Percentiles rank a stretch among this genome's conserved stretches.
These are phyloP conservation scores for Ochropleura plecta DNA, from an alignment of 2,888 invertebrate species.

Conservation along the genomic window DNA sequence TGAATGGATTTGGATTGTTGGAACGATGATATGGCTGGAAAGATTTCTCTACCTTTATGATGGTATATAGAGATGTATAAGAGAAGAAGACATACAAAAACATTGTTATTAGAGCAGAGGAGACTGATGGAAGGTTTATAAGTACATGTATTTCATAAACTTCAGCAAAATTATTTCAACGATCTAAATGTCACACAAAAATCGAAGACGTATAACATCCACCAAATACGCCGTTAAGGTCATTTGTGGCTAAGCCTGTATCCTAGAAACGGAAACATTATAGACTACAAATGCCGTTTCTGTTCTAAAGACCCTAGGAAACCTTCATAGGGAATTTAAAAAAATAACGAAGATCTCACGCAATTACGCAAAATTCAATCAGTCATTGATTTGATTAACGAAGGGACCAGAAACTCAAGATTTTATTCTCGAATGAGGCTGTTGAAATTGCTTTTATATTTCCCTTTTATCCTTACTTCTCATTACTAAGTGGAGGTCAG, in stretches of 20 bases:
- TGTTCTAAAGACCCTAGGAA: neutral
- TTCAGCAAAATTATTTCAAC: rapidly evolving
- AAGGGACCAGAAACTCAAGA: constrained; percentile 12
- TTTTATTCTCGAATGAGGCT: constrained; percentile 21
- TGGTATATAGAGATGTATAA: neutral
- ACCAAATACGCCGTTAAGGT: neutral
- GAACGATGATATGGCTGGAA: neutral
- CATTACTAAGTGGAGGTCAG: constrained; percentile 13
- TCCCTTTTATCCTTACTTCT: constrained; percentile 13
- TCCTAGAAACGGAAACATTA: neutral
- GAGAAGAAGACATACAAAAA: neutral
- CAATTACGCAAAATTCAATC: constrained; percentile 28
- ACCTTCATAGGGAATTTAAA: neutral
- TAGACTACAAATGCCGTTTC: neutral
- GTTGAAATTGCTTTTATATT: constrained; percentile 11
- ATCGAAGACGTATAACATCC: neutral
- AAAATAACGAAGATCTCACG: neutral
- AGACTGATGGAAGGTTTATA: neutral
- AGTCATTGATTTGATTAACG: constrained; percentile 42
- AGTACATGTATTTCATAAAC: neutral
- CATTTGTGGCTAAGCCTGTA: neutral
- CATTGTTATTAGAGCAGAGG: neutral
- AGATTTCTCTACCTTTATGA: neutral
- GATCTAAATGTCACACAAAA: neutral
- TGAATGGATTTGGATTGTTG: neutral